phyloP scores from a whole-genome alignment of 1,140 invertebrate species.

The Planococcus citri region DNA sequence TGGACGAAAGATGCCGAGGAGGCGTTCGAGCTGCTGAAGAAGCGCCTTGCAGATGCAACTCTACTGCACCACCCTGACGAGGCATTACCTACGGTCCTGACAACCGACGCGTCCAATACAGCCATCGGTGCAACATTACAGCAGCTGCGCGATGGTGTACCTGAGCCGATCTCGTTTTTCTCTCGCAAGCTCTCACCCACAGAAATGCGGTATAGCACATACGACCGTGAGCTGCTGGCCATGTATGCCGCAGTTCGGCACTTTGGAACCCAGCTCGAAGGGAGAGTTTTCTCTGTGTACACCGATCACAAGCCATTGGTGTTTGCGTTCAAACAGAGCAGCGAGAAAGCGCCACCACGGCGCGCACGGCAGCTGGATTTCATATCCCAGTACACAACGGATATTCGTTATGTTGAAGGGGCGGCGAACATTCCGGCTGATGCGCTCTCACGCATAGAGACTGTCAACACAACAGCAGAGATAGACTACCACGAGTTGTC shows the following conservation, averaged over 20 bases:
- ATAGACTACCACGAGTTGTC: background rate
- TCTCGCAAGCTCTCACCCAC: constrained; percentile 27
- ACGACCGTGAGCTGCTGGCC: constrained; percentile 37
- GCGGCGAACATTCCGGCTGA: constrained; percentile 32
- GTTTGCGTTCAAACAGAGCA: constrained; percentile 30
- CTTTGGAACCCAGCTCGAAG: constrained; percentile 35
- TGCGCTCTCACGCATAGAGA: constrained; percentile 28
- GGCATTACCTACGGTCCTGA: constrained; percentile 27
- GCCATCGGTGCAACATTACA: constrained; percentile 27
- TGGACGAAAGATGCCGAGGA: constrained; percentile 24
- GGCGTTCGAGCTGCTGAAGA: constrained; percentile 28
- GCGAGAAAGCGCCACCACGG: constrained; percentile 30
- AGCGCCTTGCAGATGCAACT: constrained; percentile 28
- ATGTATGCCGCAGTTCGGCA: constrained; percentile 35
- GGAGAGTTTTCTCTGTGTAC: constrained; percentile 31
- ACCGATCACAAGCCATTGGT: constrained; percentile 36
- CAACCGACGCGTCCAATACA: constrained; percentile 25
- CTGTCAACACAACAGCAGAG: background rate
- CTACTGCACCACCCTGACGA: constrained; percentile 22
- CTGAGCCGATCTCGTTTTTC: constrained; percentile 27
- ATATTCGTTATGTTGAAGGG: constrained; percentile 29
- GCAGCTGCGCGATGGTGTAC: constrained; percentile 26
- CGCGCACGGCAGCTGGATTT: constrained; percentile 24
- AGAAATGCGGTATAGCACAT: constrained; percentile 28
- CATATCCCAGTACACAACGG: constrained; percentile 27